Percentiles rank a stretch among this genome's conserved stretches.
Conservation (phyloP, 2,797 vertebrate species). For the Acrocephalus scirpaceus region DNA sequence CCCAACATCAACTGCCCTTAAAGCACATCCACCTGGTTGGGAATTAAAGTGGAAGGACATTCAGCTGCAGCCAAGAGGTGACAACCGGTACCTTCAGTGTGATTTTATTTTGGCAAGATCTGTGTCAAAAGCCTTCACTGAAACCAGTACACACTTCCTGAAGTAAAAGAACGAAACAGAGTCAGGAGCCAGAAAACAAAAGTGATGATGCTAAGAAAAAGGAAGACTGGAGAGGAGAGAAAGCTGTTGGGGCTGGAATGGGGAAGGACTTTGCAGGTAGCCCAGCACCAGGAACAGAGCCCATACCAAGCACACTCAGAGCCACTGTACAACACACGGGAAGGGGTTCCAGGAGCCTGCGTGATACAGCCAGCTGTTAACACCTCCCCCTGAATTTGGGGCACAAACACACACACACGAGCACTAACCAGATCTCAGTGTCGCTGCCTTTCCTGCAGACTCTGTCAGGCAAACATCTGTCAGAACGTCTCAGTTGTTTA, state of each 20-base stretch:
- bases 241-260: neutral
- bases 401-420: rapidly evolving
- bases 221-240: neutral
- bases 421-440: neutral
- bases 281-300: neutral
- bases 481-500: constrained; percentile 23
- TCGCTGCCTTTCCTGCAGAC: neutral
- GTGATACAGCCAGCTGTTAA: neutral
- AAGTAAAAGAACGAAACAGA: neutral
- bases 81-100: neutral
- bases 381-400: neutral
- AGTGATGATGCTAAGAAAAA: neutral
- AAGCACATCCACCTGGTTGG: neutral
- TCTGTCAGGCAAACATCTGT: constrained; percentile 41
- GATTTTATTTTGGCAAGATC: neutral
- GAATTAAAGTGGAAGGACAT: neutral
- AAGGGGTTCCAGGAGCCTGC: neutral
- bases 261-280: neutral
- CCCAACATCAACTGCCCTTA: neutral
- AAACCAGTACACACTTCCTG: neutral
- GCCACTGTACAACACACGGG: rapidly evolving
- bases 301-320: neutral
- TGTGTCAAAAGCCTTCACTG: neutral
- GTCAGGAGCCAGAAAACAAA: neutral
- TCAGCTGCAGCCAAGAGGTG: neutral